Evolutionary conservation across 2,113 vertebrate species (phyloP).

Genomic region (Micronycteris hirsuta): DNA sequence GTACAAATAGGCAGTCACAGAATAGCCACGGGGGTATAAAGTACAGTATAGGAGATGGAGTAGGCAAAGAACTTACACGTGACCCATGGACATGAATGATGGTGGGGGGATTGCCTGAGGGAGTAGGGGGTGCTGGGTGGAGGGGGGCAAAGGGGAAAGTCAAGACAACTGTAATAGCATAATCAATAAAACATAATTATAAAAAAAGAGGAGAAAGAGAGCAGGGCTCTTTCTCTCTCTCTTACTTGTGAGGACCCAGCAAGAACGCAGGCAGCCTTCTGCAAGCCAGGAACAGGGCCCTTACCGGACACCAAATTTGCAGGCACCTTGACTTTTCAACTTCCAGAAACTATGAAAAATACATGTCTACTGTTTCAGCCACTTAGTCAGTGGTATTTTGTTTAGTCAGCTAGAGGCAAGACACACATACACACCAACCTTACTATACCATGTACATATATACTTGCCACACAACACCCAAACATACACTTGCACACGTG

Average conservation of each 20-base stretch:
- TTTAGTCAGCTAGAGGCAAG: background rate
- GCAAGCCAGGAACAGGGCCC: background rate
- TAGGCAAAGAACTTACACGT: too few relatives aligned
- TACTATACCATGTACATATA: background rate
- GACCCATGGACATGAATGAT: too few relatives aligned
- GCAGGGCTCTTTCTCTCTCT: background rate
- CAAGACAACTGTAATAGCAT: too few relatives aligned
- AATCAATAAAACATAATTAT: too few relatives aligned
- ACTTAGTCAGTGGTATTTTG: background rate
- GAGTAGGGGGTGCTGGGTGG: too few relatives aligned
- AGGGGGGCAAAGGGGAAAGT: too few relatives aligned
- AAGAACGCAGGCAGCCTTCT: background rate
- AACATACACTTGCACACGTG: too few relatives aligned
- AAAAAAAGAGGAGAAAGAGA: background rate
- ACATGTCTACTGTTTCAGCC: background rate
- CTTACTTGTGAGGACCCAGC: background rate
- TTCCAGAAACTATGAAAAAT: background rate
- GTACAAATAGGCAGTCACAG: too few relatives aligned
- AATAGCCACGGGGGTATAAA: too few relatives aligned
- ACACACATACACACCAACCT: background rate
- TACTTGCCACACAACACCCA: background rate
- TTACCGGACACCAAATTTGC: background rate
- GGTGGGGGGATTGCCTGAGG: too few relatives aligned
- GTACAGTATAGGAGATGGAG: too few relatives aligned
- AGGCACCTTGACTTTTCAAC: background rate